Evolutionary conservation across 2,113 vertebrate genomes (phyloP), one percentile per base, ranked within the genome.

Genomic region (Mionectes macconnelli): DNA sequence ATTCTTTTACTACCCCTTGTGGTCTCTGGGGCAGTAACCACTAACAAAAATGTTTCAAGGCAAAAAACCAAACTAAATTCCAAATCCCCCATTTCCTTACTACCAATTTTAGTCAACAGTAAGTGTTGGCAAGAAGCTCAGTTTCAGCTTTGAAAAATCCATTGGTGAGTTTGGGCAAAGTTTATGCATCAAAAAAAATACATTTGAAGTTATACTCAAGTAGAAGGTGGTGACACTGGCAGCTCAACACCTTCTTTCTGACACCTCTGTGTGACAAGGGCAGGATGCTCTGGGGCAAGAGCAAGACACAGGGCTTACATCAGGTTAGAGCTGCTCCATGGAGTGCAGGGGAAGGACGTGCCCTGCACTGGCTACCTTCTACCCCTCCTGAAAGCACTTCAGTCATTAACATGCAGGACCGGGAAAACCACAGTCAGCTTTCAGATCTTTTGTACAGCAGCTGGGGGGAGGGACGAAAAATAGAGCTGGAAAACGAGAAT

Each of bases 381-480:
- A 30, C 14, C 20, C 15, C n/a, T 47, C 17, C 47, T 73, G n/a
- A 50, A 60, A 87, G 21, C 42, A 42, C 20, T 55, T 44, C 13
- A 50, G 21, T 2, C 0, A 2, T 44, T 55, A 49, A 55, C 1
- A 5, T 27, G 39, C 15, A 47, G 30, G 59, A 56, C 20, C 45
- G 49, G 39, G 55, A 64, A 91, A 44, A 44, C 7, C 27, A 44
- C 18, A 45, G 8, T 6, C 40, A 49, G 30, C 33, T 85, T 66
- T 69, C 27, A 64, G 8, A 16, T 37, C 11, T 57, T 55, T 44
- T 37, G 12, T 49, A 10, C 68, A 39, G 9, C 35, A 39, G 18
- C 7, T 39, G 56, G 12, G 16, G 1, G 5, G 14, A 19, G 5
- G 8, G 25, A 6, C 4, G 14, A 1, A 4, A 74, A n/a, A 35